These are phyloP conservation scores for Drosophila arawakana DNA, from an alignment of 1,140 invertebrate genomes.

Conservation along the genomic window DNA sequence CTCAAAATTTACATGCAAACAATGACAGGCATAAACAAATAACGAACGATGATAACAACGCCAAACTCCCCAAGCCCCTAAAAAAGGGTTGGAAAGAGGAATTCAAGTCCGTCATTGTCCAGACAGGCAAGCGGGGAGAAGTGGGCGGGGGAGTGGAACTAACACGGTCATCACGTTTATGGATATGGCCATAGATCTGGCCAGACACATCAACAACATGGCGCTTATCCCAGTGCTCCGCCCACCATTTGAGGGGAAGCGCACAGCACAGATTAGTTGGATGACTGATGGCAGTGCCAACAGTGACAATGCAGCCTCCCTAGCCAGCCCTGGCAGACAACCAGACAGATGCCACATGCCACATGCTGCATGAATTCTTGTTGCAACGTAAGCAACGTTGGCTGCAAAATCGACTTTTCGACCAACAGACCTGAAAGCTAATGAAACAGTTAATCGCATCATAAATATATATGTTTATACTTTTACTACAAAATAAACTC, in stretches of 20 bases:
- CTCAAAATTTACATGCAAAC: constrained; percentile 75
- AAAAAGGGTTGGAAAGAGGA: background rate
- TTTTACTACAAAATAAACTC: background rate
- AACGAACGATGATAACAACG: constrained; percentile 39
- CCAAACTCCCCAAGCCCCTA: background rate
- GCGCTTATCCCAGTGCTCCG: constrained; percentile 34
- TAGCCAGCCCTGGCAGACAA: background rate
- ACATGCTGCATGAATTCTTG: constrained; percentile 23
- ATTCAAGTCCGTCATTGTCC: constrained; percentile 7
- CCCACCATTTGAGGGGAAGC: constrained; percentile 2
- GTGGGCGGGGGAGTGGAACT: background rate
- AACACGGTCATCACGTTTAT: constrained; percentile 40
- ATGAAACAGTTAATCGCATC: constrained; percentile 24
- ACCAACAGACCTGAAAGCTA: constrained; percentile 4
- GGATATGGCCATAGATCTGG: constrained; percentile 45
- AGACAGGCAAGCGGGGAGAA: constrained; percentile 1
- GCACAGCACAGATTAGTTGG: constrained; percentile 37
- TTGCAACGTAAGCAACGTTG: background rate
- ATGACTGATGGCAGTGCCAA: constrained; percentile 47
- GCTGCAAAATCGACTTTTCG: background rate
- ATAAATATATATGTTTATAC: constrained; percentile 5
- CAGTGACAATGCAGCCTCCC: constrained; percentile 6
- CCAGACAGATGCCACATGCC: constrained; percentile 9
- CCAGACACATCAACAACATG: constrained; percentile 42
- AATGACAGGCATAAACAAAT: constrained; percentile 79